Base-by-base conservation (phyloP, 2,113 vertebrate species). In the Gobiocypris rarus region DNA sequence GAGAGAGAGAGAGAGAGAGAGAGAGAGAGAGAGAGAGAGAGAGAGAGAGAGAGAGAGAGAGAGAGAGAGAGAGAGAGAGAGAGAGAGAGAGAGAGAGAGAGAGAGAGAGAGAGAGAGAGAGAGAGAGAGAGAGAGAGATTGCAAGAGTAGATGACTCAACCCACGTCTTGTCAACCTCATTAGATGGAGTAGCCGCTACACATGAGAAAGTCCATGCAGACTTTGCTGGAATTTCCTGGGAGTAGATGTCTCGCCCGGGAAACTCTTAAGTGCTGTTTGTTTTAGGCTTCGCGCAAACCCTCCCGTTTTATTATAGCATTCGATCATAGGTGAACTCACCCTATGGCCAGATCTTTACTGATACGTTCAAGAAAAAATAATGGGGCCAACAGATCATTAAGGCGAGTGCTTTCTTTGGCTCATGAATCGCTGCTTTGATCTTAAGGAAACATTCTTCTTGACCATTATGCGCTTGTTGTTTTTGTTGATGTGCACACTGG, bases 341-440 rank as follows among this genome's bases (percentile, higher is more conserved):
- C 34, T 69, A 65, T 67, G 48, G 34, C 38, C 65, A 75, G 24
- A 74, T 87, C 31, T 52, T 88, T 81, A 75, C 71, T 70, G 74
- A 81, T 85, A 83, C 13, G 3, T 69, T 80, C 28, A 69, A 54
- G 82, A 41, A 65, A 50, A 52, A 85, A 83, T 84, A 81, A 87
- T 34, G 38, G 28, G 82, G 59, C 56, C 48, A 80, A 56, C 74
- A 87, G 45, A 71, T 90, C 89, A 83, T 70, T 85, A 91, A 82
- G 89, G 67, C 83, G 71, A 89, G 84, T 89, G 86, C 89, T 92
- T 83, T 85, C 89, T 90, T 92, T 90, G 89, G 89, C 82, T 75
- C 54, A 76, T 24, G 83, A 82, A 86, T 85, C 89, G 63, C 24
- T 75, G 67, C 89, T 90, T 87, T 91, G 91, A 93, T 93, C 91